phyloP scores from a whole-genome alignment of 1,140 invertebrate genomes.

The Gryllus bimaculatus region DNA sequence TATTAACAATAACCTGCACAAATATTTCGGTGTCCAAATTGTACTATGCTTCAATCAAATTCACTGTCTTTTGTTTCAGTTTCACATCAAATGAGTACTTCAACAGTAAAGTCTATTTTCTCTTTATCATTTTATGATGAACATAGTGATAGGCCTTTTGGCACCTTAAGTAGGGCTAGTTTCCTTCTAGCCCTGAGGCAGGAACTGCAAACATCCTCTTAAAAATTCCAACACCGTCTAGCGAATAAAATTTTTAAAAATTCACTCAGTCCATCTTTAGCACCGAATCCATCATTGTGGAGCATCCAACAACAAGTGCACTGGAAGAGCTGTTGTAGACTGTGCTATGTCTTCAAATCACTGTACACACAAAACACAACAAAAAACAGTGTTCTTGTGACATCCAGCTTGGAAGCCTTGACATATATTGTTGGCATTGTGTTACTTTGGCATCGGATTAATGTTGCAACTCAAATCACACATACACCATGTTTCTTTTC shows the following conservation, averaged over 20 bases:
- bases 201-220: neutral
- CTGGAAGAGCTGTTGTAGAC: slow-evolving; percentile 15
- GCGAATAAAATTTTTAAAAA: neutral
- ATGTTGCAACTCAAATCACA: neutral
- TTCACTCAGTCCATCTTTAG: neutral
- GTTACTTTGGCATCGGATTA: slow-evolving; percentile 22
- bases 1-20: slow-evolving; percentile 1
- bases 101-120: neutral
- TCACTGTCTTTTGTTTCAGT: neutral
- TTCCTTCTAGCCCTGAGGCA: neutral
- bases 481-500: neutral
- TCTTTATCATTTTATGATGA: neutral
- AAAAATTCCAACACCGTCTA: neutral
- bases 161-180: neutral
- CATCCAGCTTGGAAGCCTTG: slow-evolving; percentile 20
- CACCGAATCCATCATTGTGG: slow-evolving; percentile 17
- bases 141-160: neutral
- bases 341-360: neutral
- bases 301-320: slow-evolving; percentile 18
- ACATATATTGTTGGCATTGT: slow-evolving; percentile 19
- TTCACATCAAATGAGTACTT: neutral
- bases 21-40: neutral
- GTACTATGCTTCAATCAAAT: neutral
- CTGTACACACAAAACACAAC: neutral
- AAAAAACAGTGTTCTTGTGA: slow-evolving; percentile 3